Evolutionary conservation across 1,140 invertebrate genomes (phyloP).

Genomic region (Drosophila orosa): DNA sequence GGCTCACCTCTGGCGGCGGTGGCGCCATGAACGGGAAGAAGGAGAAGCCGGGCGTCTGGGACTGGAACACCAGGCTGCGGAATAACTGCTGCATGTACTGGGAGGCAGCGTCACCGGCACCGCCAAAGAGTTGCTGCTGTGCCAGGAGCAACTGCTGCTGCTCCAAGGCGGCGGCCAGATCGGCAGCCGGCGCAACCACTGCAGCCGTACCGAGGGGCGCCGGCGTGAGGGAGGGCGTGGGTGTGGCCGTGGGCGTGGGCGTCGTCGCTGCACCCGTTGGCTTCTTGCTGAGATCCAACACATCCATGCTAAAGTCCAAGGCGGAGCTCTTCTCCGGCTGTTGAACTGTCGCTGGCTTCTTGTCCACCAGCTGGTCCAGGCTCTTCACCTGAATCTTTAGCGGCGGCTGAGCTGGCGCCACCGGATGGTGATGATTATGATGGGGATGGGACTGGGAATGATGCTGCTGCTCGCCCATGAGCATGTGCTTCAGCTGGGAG

Average conservation of each 20-base stretch:
- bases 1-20: slow-evolving; percentile 87
- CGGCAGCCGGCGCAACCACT: slow-evolving; percentile 84
- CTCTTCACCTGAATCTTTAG: slow-evolving; percentile 88
- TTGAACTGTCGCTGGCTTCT: slow-evolving; percentile 72
- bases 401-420: slow-evolving; percentile 38
- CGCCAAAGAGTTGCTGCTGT: slow-evolving; percentile 63
- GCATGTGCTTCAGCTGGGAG: slow-evolving; percentile 85
- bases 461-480: slow-evolving; percentile 54
- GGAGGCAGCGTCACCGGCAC: slow-evolving; percentile 85
- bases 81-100: slow-evolving; percentile 86
- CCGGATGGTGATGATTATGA: not conserved
- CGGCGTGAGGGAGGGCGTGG: slow-evolving; percentile 56
- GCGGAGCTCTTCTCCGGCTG: slow-evolving; percentile 70
- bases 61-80: slow-evolving; percentile 86
- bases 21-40: slow-evolving; percentile 85
- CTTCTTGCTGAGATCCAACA: slow-evolving; percentile 95
- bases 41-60: slow-evolving; percentile 83
- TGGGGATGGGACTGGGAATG: not conserved
- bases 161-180: slow-evolving; percentile 44
- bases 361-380: slow-evolving; percentile 86
- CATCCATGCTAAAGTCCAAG: slow-evolving; percentile 92
- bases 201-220: slow-evolving; percentile 78
- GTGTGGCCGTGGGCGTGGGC: slow-evolving; percentile 85
- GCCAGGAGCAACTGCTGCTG: slow-evolving; percentile 84
- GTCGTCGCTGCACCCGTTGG: slow-evolving; percentile 49